These are phyloP conservation scores for Rotaria sp. DNA, from an alignment of 2,888 invertebrate species.

Conservation along the genomic window DNA sequence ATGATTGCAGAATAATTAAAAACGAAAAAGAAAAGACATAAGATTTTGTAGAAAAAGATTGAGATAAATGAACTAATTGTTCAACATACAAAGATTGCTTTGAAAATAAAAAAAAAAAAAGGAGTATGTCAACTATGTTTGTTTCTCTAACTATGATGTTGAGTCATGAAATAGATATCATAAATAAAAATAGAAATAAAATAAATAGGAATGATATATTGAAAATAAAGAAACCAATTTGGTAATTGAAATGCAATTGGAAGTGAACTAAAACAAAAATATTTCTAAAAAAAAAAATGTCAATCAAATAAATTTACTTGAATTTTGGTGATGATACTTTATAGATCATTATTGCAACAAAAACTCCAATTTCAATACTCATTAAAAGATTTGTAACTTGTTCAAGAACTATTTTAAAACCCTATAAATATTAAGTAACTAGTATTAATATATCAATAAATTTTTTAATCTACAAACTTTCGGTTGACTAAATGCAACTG, in stretches of 20 bases:
- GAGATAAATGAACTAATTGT: too few species aligned
- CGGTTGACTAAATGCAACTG: conserved; percentile 50
- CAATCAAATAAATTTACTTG: conserved; percentile 42
- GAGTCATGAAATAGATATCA: conserved; percentile 45
- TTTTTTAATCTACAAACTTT: conserved; percentile 44
- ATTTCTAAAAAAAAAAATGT: conserved; percentile 37
- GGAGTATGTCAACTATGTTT: too few species aligned
- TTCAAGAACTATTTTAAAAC: conserved; percentile 50
- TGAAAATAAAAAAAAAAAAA: too few species aligned
- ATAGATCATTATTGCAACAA: conserved; percentile 49
- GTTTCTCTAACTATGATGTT: too few species aligned
- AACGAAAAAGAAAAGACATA: too few species aligned
- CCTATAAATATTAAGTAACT: conserved; percentile 43
- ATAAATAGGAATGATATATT: conserved; percentile 47
- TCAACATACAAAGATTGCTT: too few species aligned
- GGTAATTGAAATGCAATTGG: conserved; percentile 47
- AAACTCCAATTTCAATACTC: conserved; percentile 49
- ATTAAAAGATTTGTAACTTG: conserved; percentile 49
- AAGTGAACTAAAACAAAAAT: conserved; percentile 43
- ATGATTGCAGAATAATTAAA: too few species aligned
- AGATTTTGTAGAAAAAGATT: too few species aligned
- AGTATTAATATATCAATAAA: background rate
- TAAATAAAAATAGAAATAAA: conserved; percentile 50
- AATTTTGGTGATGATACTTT: conserved; percentile 45
- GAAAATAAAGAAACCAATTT: conserved; percentile 43